Evolutionary conservation across 2,888 invertebrate species (phyloP), one percentile per base, ranked within the genome.

Genomic region (Fragum sueziense): DNA sequence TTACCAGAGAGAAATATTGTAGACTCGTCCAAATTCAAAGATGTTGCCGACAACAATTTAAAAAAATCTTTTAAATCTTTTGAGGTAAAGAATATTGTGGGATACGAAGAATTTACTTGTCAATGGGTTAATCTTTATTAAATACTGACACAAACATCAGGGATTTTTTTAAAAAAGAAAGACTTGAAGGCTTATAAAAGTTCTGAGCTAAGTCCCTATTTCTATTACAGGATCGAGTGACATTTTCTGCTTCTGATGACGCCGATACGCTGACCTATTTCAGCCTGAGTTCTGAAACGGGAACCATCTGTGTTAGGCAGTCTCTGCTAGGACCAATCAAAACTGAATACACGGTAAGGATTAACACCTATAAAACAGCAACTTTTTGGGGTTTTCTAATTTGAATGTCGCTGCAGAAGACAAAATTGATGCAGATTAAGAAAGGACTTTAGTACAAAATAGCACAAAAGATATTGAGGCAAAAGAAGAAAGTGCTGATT

Each of bases 281-380:
- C 87, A 89, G 87, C 82, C 82, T 91, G 31, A 84, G 88, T 41
- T 73, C 87, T 0, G 90, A 90, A 37, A 82, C 79, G 29, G 89
- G 89, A 22, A 70, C 80, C 2, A 86, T 89, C 67, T 86, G 87
- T 79, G 85, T 89, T n/a, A 70, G 82, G 31, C 72, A 62, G 22
- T 79, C 87, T 9, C 80, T 89, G 31, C 76, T 69, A 22, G 77
- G 80, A 33, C 74, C 65, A 29, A 61, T 80, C 7, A 86, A 87
- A 68, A 85, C 80, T 1, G 86, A 84, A 41, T 89, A 87, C 79
- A 86, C 86, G 79, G 90, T 90, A 78, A 84, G 85, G 3, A 37
- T 9, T n/a, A n/a, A n/a, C n/a, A n/a, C n/a, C n/a, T n/a, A n/a
- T n/a, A n/a, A n/a, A n/a, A n/a, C n/a, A n/a, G n/a, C 47, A 47